A percentile compares a stretch with the other conserved stretches of the same genome.
These are phyloP conservation scores for Drosophila prostipennis DNA, from an alignment of 2,888 invertebrate genomes.

Conservation along the genomic window DNA sequence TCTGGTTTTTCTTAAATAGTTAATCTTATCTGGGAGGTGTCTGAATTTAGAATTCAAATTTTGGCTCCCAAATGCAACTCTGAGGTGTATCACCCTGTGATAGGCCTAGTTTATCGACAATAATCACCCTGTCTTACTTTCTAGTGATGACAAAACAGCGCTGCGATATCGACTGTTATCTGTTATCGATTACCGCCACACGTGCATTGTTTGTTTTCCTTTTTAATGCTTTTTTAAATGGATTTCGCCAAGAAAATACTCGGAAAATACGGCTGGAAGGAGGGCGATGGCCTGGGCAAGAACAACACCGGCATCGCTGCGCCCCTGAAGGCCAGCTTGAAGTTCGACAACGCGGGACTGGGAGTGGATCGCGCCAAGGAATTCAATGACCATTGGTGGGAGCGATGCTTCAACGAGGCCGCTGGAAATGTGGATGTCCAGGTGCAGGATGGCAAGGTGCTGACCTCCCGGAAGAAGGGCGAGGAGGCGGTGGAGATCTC, in stretches of 20 bases:
- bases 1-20: neutral
- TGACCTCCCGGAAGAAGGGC: conserved; percentile 68
- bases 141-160: neutral
- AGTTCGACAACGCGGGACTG: conserved; percentile 91
- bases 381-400: conserved; percentile 95
- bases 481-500: conserved; percentile 81
- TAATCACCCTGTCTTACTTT: neutral
- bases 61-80: conserved; percentile 11
- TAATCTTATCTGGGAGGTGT: neutral
- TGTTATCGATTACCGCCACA: neutral
- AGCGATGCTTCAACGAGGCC: conserved; percentile 90
- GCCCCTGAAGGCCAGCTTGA: conserved; percentile 91
- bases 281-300: conserved; percentile 90
- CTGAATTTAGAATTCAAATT: neutral
- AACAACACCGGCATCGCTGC: conserved; percentile 91
- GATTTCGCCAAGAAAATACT: conserved; percentile 82
- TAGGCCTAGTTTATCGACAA: neutral
- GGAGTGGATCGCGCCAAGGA: conserved; percentile 91
- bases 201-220: neutral
- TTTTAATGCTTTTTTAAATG: conserved; percentile 48
- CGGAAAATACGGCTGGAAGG: conserved; percentile 83
- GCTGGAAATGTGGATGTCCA: conserved; percentile 88
- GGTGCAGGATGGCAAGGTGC: conserved; percentile 65
- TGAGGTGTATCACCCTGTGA: neutral
- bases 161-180: neutral